Evolutionary conservation across 2,113 vertebrate species (phyloP).

Genomic region (Rynchops niger): DNA sequence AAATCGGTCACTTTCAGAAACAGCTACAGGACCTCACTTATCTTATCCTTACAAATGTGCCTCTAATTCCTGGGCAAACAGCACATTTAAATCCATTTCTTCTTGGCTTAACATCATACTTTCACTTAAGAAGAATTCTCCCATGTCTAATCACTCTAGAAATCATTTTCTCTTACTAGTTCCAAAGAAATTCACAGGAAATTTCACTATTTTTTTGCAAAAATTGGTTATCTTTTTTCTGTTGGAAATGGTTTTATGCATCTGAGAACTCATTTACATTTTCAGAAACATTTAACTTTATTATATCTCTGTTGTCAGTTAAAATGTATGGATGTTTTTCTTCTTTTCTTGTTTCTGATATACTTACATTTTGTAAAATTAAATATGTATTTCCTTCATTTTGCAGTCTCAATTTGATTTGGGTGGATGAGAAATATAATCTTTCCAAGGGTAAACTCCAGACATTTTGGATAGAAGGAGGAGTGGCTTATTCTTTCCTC

Average conservation of each 20-base stretch:
- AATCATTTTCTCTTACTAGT: not conserved
- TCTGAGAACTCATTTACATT: not conserved
- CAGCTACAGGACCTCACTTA: not conserved
- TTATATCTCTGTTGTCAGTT: not conserved
- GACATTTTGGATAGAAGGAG: not conserved
- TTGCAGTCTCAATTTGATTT: not conserved
- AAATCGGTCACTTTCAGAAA: not conserved
- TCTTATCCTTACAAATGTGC: rapidly evolving
- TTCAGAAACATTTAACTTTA: not conserved
- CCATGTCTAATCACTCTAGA: not conserved
- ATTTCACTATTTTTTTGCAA: not conserved
- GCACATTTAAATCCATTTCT: not conserved
- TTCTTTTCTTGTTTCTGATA: not conserved
- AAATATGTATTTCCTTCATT: not conserved
- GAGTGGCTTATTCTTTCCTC: not conserved
- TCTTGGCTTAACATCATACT: rapidly evolving
- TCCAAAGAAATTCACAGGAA: not conserved
- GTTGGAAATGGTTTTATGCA: not conserved
- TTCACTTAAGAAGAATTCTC: not conserved
- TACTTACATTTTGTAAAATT: not conserved
- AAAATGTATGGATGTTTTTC: not conserved
- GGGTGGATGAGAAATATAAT: not conserved
- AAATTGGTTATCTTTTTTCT: not conserved
- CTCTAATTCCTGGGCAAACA: not conserved
- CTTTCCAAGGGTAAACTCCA: not conserved